Evolutionary conservation across 2,797 vertebrate genomes (phyloP), one percentile per base, ranked within the genome.

Genomic region (Epinephelus coioides): DNA sequence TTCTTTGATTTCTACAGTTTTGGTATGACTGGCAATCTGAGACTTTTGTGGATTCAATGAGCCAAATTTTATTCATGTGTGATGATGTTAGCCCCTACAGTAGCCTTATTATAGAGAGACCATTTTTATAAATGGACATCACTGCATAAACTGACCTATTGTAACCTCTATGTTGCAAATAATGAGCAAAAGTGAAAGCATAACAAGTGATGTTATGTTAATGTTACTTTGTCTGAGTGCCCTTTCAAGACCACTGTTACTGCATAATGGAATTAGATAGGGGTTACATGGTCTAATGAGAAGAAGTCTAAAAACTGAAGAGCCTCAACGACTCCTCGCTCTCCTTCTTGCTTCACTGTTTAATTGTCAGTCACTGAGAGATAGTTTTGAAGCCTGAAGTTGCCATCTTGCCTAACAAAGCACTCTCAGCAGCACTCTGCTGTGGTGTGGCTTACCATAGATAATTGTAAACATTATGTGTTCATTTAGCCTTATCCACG

Each of bases 391-490:
- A 73, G 51, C 63, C 38, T 69, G 54, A 46, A 73, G 46, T 68
- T 54, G 62, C 54, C 80, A 76, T 69, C 38, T 59, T 63, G 65
- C 54, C 40, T 67, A 53, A 73, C 71, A 57, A 76, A 84, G 34
- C 44, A 18, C 60, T 53, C 11, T 54, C 34, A 34, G 73, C 65
- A 40, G 60, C 34, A 44, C 34, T 34, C 7, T 34, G 34, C 7
- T 34, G 34, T 34, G 34, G 34, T 34, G 34, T 34, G 34, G 70
- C 63, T 47, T 77, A 38, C 54, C 66, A 34, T 34, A 34, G 34
- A 34, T 34, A 82, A 71, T 62, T 78, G 51, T 67, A 71, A 83
- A 75, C 66, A 82, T 50, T 76, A 44, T 78, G 70, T 61, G 69
- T 64, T 79, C 68, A 86, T 79, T 81, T 72, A 78, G 34, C 54